Base-by-base conservation (phyloP, 1,140 invertebrate genomes). In the Rhizoglyphus robini region DNA sequence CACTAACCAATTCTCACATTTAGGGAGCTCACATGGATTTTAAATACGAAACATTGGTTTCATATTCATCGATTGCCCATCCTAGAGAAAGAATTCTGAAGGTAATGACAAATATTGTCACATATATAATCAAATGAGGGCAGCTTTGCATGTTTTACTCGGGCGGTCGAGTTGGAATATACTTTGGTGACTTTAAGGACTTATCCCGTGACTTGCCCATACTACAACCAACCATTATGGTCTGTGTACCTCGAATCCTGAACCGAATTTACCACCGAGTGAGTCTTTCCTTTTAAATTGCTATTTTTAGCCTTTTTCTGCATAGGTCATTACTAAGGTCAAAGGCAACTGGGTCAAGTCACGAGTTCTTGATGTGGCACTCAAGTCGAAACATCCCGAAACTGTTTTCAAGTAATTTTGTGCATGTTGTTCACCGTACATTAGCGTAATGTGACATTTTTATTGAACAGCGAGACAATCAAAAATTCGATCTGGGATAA, bases 61-160 rank as follows among this genome's bases (percentile, higher is more conserved):
- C 63, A 5, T 64, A 64, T 57, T 64, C 47, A 64, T 64, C 63
- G 3, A 76, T 98, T 69, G 94, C 95, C 47, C 95, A 98, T 74
- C 96, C 96, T 90, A 83, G 96, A 69, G 90, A 94, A 77, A 81
- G 88, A 57, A 90, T 87, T 75, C 93, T 88, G 76, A 88, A 92
- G 79, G 84, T 87, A 25, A n/a, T n/a, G 20, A 13, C 32, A 58
- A 11, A 36, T 47, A 18, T 41, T 54, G 23, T 27, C 8, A 54
- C 23, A 8, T 54, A 27, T 8, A 54, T 5, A 25, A 11, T 54
- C 8, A 20, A 15, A 25, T 68, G 11, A n/a, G 70, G 60, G 2
- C 49, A 13, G 18, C 49, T 31, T 38, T 70, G 27, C 23, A 73
- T 23, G 68, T 70, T 64, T 23, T 64, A 64, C 47, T 20, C 30